These are phyloP conservation scores for Chrysomallon squamiferum DNA, from an alignment of 1,140 invertebrate species.

Conservation along the genomic window DNA sequence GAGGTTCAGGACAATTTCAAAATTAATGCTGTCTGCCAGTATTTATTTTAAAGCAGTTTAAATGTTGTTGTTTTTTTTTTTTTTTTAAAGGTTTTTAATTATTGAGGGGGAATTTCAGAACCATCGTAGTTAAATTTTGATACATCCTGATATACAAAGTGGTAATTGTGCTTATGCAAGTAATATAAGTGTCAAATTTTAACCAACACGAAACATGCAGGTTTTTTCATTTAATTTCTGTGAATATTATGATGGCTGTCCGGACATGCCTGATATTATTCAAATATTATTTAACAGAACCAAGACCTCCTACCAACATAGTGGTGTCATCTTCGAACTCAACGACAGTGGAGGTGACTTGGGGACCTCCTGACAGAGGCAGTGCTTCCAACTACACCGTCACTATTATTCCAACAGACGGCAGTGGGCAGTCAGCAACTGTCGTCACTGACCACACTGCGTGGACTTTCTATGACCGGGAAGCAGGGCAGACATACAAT, in stretches of 20 bases:
- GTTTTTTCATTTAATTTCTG: no score
- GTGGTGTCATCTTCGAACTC: constrained; percentile 13
- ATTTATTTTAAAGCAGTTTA: no score
- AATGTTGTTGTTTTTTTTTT: no score
- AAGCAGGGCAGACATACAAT: constrained; percentile 40
- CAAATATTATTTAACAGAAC: constrained; percentile 19
- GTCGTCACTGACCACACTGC: not conserved
- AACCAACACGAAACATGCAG: no score
- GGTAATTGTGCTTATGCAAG: no score
- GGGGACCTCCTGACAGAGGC: constrained; percentile 24
- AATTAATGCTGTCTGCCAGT: no score
- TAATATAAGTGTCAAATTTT: no score
- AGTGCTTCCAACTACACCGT: constrained; percentile 30
- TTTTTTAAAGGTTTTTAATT: no score
- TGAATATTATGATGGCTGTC: not conserved
- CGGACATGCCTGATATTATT: not conserved
- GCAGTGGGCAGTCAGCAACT: constrained; percentile 2
- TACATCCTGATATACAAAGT: no score
- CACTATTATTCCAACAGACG: constrained; percentile 9
- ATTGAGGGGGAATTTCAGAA: no score
- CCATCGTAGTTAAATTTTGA: no score
- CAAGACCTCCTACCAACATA: constrained; percentile 23
- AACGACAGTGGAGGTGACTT: constrained; percentile 19
- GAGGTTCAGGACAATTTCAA: no score
- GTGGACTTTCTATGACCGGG: constrained; percentile 15